Percentiles rank a stretch among this genome's conserved stretches.
phyloP scores from a whole-genome alignment of 1,140 invertebrate genomes.

The Venustaconcha ellipsiformis region DNA sequence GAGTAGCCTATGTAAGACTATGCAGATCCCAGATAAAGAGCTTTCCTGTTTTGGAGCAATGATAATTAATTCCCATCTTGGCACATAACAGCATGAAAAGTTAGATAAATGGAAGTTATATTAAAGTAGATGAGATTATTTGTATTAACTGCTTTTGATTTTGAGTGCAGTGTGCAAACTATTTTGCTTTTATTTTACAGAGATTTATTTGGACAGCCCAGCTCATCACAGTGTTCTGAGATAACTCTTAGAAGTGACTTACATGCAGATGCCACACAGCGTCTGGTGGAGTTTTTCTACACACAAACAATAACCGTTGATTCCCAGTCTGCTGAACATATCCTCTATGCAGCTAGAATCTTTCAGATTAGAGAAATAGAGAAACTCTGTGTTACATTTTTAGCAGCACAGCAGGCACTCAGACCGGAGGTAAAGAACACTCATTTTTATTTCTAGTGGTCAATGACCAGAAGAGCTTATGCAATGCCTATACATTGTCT shows the following conservation, averaged over 20 bases:
- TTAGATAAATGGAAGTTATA: not conserved
- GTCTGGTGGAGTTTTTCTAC: slow-evolving; percentile 31
- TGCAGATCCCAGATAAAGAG: no score
- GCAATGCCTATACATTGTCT: no score
- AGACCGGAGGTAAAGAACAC: slow-evolving; percentile 21
- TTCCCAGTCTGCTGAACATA: slow-evolving; percentile 32
- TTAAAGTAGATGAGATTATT: not conserved
- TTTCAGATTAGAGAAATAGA: slow-evolving; percentile 33
- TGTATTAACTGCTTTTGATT: not conserved
- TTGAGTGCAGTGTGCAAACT: not conserved
- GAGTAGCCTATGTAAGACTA: no score
- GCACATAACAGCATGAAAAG: no score
- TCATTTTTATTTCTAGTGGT: no score
- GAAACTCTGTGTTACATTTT: slow-evolving; percentile 31
- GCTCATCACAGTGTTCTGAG: slow-evolving; percentile 12
- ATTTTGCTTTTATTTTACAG: slow-evolving; percentile 9
- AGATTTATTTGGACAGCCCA: slow-evolving; percentile 29
- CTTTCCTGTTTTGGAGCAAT: no score
- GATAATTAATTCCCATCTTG: no score
- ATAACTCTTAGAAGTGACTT: slow-evolving; percentile 25
- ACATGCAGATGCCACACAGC: slow-evolving; percentile 22
- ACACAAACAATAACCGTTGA: slow-evolving; percentile 31
- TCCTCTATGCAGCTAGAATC: slow-evolving; percentile 26
- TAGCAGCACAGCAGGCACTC: slow-evolving; percentile 30
- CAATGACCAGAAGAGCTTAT: no score